Base-by-base conservation (phyloP, 2,797 vertebrate genomes). In the Coilia nasus region DNA sequence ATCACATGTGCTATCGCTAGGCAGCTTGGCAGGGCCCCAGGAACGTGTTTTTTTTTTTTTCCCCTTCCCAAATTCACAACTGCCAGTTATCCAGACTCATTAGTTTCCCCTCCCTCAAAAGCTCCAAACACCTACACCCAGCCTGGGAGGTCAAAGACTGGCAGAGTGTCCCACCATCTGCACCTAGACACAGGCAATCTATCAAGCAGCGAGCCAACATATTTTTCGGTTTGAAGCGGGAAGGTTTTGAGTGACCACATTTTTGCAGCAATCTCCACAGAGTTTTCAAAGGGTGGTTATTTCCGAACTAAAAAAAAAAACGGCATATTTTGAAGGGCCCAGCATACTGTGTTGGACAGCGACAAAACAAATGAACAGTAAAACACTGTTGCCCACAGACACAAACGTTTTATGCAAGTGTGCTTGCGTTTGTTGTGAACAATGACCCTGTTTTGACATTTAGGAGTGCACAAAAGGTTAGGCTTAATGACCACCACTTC, bases 401-500 rank as follows among this genome's bases (percentile, higher is more conserved):
- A 78, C 15, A 78, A 11, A 6, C 35, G 19, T 44, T 78, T 17
- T 21, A 44, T 78, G 35, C 41, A 21, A 44, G 28, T 35, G 64
- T 35, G 82, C 86, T 59, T 85, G 84, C 81, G 81, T 85, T 90
- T 85, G 84, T 82, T 59, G 62, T 64, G 41, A 85, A 83, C 86
- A 85, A 86, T 83, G 85, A 81, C 60, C 44, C 85, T 82, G 83
- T 86, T 87, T 89, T 86, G 89, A 84, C 87, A 89, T 87, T 89
- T 89, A 81, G 84, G 84, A 84, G 86, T 87, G 87, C 67, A 71
- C 21, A 54, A 90, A 88, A 91, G 87, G 89, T 87, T 78, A 83
- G 75, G 84, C 56, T 85, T 85, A 89, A 89, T 85, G 81, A 85
- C 82, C 71, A 85, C 82, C 71, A 44, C 35, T 78, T 87, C 86